Conservation (phyloP, 2,797 vertebrate genomes). For the Melanotaenia parkinsoni region DNA sequence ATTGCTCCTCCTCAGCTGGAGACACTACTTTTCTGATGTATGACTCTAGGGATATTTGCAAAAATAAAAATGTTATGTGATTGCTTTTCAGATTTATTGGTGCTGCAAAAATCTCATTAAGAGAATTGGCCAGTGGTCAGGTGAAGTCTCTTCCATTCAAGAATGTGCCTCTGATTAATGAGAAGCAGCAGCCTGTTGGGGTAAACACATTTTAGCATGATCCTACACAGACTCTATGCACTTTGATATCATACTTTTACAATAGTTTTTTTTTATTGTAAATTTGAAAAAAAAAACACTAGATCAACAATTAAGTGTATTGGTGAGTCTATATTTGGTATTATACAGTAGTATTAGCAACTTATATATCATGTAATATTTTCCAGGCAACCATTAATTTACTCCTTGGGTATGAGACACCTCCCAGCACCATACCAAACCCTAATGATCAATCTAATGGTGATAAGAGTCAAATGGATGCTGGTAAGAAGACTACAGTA, state of each 20-base stretch:
- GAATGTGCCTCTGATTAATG: constrained; percentile 87
- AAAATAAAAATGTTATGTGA: background rate
- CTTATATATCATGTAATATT: constrained; percentile 13
- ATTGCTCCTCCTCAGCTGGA: background rate
- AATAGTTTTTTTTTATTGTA: background rate
- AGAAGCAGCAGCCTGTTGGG: constrained; percentile 89
- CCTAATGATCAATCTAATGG: constrained; percentile 60
- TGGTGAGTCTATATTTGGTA: background rate
- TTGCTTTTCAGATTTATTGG: constrained; percentile 91
- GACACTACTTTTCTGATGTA: background rate
- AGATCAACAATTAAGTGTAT: too few relatives aligned
- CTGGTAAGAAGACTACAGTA: constrained; percentile 54
- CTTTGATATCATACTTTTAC: background rate
- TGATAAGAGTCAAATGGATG: constrained; percentile 56
- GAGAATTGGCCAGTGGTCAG: constrained; percentile 89
- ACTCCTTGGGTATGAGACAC: constrained; percentile 89
- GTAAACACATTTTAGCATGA: constrained; percentile 76
- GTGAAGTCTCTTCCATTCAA: constrained; percentile 87
- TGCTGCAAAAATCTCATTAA: constrained; percentile 86
- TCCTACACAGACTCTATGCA: background rate
- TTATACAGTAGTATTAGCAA: background rate
- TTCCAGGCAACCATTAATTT: constrained; percentile 90
- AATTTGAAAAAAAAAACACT: background rate
- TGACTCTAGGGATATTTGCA: background rate
- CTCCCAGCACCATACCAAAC: constrained; percentile 68